Evolutionary conservation across 2,113 vertebrate genomes (phyloP).

Genomic region (Junco hyemalis): DNA sequence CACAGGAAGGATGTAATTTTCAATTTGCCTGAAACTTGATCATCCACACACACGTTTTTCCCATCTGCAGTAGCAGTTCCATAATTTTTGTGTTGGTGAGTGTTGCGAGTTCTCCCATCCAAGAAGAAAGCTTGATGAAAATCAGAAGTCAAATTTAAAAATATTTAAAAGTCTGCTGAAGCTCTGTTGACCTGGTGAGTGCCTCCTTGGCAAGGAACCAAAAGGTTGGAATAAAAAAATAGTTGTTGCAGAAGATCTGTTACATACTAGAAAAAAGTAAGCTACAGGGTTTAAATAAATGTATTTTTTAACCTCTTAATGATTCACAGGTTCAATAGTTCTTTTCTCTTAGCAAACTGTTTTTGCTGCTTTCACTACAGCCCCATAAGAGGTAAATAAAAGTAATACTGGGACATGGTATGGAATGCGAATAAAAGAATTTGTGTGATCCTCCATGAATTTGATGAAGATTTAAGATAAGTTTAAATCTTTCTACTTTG

Average conservation of each 20-base stretch:
- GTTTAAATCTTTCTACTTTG: neutral
- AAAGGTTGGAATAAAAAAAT: neutral
- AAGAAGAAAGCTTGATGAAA: neutral
- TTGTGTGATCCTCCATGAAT: accelerated
- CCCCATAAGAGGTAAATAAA: neutral
- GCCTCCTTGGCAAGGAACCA: neutral
- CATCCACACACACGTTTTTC: neutral
- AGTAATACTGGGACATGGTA: neutral
- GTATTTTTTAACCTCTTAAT: neutral
- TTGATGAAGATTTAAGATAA: neutral
- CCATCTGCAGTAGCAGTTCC: neutral
- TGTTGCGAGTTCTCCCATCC: neutral
- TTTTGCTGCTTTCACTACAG: neutral
- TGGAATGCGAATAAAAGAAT: neutral
- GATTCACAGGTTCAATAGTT: neutral
- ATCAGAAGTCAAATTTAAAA: neutral
- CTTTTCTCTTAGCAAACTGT: neutral
- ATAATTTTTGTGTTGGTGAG: neutral
- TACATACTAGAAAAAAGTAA: neutral
- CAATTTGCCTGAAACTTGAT: neutral
- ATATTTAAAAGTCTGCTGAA: neutral
- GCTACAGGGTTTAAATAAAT: neutral
- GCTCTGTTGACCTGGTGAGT: neutral
- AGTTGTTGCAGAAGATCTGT: neutral
- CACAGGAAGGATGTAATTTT: conserved; percentile 7